A percentile compares a stretch with the other conserved stretches of the same genome.
Conservation (phyloP, 2,888 invertebrate genomes). For the Opisthograptis luteolata region DNA sequence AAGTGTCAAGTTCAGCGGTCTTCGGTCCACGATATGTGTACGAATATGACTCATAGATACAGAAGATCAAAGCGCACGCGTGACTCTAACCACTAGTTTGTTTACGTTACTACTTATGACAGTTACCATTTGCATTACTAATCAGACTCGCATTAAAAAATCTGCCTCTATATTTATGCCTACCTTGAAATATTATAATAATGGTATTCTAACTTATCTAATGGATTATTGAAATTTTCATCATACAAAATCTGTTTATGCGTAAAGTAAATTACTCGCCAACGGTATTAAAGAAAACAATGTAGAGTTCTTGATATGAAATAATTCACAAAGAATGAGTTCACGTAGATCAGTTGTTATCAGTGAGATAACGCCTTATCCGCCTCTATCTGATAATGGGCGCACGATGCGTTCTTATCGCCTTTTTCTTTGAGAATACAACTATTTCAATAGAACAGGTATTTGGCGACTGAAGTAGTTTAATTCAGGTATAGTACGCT, state of each 20-base stretch:
- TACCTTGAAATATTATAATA: constrained; percentile 19
- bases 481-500: constrained; percentile 23
- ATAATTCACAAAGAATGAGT: constrained; percentile 53
- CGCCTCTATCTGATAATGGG: constrained; percentile 67
- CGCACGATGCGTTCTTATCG: constrained; percentile 37
- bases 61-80: constrained; percentile 33
- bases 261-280: background rate
- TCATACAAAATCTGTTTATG: constrained; percentile 9
- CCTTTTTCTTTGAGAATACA: constrained; percentile 40
- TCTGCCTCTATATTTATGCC: constrained; percentile 12
- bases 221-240: constrained; percentile 4
- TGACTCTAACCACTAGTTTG: constrained; percentile 37
- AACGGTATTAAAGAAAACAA: background rate
- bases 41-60: constrained; percentile 43
- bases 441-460: constrained; percentile 30
- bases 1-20: constrained; percentile 28
- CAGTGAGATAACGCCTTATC: constrained; percentile 72
- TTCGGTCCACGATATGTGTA: constrained; percentile 18
- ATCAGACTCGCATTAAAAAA: constrained; percentile 16
- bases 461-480: constrained; percentile 1
- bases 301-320: constrained; percentile 27
- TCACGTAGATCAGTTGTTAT: constrained; percentile 67
- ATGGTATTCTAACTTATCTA: too few species aligned
- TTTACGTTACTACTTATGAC: constrained; percentile 45
- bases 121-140: constrained; percentile 27